Percentiles rank a stretch among this genome's conserved stretches.
These are phyloP conservation scores for Thinocorus orbignyianus DNA, from an alignment of 2,113 vertebrate genomes.

Conservation along the genomic window DNA sequence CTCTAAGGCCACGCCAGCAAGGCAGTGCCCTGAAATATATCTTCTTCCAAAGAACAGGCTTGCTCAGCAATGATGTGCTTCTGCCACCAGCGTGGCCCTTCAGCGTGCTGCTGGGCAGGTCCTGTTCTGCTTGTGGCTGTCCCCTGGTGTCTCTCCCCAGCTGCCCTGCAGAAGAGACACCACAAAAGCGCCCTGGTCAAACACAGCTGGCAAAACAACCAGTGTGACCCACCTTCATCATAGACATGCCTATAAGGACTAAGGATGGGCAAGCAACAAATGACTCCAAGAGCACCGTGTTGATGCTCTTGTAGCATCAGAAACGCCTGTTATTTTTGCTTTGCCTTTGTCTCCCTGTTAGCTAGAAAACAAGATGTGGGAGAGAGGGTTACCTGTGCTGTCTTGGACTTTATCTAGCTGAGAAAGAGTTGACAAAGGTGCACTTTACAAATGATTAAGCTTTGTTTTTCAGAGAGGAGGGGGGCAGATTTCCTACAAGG, in stretches of 20 bases:
- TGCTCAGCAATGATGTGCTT: not conserved
- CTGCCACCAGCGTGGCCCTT: not conserved
- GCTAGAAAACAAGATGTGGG: not conserved
- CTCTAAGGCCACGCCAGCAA: not conserved
- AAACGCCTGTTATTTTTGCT: not conserved
- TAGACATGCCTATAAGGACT: accelerated
- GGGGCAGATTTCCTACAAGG: not conserved
- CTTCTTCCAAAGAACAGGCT: not conserved
- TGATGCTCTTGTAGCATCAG: accelerated
- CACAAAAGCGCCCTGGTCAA: not conserved
- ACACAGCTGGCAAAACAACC: not conserved
- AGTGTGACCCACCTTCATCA: not conserved
- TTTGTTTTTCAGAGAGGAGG: not conserved
- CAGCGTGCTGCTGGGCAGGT: not conserved
- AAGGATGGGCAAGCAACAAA: not conserved
- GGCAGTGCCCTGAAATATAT: not conserved
- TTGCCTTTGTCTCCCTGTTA: not conserved
- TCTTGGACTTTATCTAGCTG: not conserved
- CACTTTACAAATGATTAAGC: not conserved
- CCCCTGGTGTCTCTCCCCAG: not conserved
- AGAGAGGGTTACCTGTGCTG: not conserved
- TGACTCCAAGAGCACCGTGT: not conserved
- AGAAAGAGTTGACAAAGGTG: not conserved
- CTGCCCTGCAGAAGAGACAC: not conserved
- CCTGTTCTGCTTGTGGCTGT: not conserved